Evolutionary conservation across 2,888 invertebrate species (phyloP), one percentile per base, ranked within the genome.

Genomic region (Agonum fuliginosum): DNA sequence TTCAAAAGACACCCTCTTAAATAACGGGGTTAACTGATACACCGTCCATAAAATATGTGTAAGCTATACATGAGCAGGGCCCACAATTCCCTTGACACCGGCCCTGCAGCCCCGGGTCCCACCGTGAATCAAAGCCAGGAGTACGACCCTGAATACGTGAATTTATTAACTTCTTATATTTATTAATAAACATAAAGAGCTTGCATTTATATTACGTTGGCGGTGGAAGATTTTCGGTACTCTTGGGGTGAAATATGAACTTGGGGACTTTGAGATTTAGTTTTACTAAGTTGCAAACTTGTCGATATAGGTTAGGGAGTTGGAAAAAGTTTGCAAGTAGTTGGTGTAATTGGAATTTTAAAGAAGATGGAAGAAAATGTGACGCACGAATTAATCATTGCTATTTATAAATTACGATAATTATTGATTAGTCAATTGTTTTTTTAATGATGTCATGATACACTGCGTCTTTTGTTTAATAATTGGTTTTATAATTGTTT

Each of bases 221-320:
- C 14, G 3, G 14, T 27, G 24, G 2, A 62, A 62, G 58, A 62
- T 62, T 62, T 62, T 62, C 30, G 30, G n/a, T n/a, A n/a, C n/a
- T n/a, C n/a, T n/a, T n/a, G 58, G 54, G 58, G 30, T n/a, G 30
- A 30, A 14, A 62, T 30, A 62, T 62, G 58, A 62, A 62, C 17
- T 62, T 62, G 30, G 58, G 30, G 58, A 62, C 58, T 62, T 17
- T 12, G 54, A 62, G 58, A 62, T 30, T 62, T 62, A 62, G 58
- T 62, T 62, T 30, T 27, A 17, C 6, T 3, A 62, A 62, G 58
- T 62, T 62, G 17, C 30, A 62, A 62, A 30, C 58, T 62, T 62
- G 58, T 30, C 58, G 30, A 62, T 62, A 62, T 62, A 62, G 58
- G 58, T 62, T 62, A 62, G 58, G 30, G 58, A 62, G 58, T 62